These are phyloP conservation scores for Hyperoplus immaculatus DNA, from an alignment of 2,797 vertebrate species.

Conservation along the genomic window DNA sequence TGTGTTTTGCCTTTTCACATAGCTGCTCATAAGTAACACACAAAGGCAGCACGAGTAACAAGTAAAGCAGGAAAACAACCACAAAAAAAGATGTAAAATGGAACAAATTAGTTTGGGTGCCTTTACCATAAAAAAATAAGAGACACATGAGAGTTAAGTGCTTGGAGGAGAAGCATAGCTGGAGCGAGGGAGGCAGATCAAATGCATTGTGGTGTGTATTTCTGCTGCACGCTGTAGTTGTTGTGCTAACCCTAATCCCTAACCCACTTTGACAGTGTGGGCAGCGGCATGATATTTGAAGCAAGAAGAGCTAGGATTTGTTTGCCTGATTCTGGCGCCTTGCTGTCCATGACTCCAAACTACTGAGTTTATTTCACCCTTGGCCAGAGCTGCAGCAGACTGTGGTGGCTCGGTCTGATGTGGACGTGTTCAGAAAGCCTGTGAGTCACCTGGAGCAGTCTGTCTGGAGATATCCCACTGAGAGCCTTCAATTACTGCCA, in stretches of 20 bases:
- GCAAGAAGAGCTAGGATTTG: not conserved
- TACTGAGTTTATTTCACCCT: conserved; percentile 6
- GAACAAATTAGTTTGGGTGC: not conserved
- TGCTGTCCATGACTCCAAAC: conserved; percentile 16
- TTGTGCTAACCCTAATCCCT: not conserved
- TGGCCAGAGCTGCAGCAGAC: conserved; percentile 14
- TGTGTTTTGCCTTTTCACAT: not conserved
- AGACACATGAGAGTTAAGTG: not conserved
- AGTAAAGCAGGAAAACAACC: too few species aligned
- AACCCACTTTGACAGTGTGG: conserved; percentile 8
- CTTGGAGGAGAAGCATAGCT: not conserved
- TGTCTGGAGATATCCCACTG: not conserved
- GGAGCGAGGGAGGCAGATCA: not conserved
- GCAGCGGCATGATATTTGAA: conserved; percentile 3
- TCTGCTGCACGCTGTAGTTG: conserved; percentile 15
- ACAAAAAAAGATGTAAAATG: too few species aligned
- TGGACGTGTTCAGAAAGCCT: conserved; percentile 4
- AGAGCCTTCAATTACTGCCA: conserved; percentile 1
- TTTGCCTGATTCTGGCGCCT: conserved; percentile 22
- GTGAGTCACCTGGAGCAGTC: conserved; percentile 30
- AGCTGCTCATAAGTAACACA: not conserved
- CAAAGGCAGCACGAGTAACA: not conserved
- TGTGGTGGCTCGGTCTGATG: not conserved
- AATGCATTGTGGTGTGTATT: conserved; percentile 21
- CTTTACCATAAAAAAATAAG: not conserved